phyloP scores from a whole-genome alignment of 2,113 vertebrate species.

The Seriola rivoliana region DNA sequence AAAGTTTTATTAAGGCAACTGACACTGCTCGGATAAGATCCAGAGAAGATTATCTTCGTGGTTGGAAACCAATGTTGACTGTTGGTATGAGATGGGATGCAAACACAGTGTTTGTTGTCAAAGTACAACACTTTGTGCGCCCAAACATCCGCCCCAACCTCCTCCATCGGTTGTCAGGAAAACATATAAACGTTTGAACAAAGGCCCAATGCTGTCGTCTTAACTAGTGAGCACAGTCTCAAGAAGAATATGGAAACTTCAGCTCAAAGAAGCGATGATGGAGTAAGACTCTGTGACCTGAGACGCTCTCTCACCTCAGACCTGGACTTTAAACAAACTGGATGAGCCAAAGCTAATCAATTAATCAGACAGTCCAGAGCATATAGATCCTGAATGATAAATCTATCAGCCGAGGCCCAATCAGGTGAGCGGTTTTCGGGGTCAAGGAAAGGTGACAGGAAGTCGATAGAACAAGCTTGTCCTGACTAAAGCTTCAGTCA shows the following conservation, averaged over 20 bases:
- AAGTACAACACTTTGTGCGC: too few species aligned
- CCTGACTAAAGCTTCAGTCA: background rate
- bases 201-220: background rate
- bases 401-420: background rate
- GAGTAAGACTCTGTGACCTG: background rate
- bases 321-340: background rate
- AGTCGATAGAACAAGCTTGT: constrained; percentile 18
- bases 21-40: too few species aligned
- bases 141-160: too few species aligned
- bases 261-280: too few species aligned
- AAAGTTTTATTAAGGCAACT: too few species aligned
- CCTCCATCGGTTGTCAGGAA: background rate
- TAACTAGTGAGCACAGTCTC: too few species aligned
- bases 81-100: too few species aligned
- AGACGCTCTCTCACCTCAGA: background rate
- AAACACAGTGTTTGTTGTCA: too few species aligned
- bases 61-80: too few species aligned
- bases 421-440: background rate
- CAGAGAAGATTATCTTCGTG: too few species aligned
- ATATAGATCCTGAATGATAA: background rate
- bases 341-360: background rate
- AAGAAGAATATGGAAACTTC: too few species aligned
- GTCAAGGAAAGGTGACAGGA: constrained; percentile 12
- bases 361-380: constrained; percentile 5
- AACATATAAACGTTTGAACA: background rate